Conservation (phyloP, 2,797 vertebrate genomes). For the Heliangelus exortis region DNA sequence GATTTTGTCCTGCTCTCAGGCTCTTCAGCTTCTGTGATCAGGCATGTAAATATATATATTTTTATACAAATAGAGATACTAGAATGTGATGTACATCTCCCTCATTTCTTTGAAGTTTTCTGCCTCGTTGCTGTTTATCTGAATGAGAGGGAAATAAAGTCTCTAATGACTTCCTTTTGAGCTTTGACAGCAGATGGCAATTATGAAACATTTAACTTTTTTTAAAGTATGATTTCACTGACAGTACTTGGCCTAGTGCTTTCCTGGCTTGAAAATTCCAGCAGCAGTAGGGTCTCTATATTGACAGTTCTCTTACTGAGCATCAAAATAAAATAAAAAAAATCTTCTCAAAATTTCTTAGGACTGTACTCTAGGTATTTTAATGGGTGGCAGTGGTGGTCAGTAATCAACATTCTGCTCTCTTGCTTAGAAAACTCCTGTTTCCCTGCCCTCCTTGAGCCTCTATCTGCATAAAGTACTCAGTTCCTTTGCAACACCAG, state of each 20-base stretch:
- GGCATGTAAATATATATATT: background rate
- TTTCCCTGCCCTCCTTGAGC: background rate
- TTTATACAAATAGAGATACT: background rate
- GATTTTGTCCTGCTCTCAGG: background rate
- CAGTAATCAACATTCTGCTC: background rate
- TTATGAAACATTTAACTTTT: background rate
- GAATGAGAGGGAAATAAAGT: background rate
- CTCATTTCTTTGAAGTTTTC: background rate
- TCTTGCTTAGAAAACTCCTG: background rate
- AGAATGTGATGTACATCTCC: background rate
- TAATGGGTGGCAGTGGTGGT: background rate
- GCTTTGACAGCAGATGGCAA: background rate
- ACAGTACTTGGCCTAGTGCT: background rate
- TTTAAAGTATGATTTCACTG: background rate
- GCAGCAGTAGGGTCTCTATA: background rate
- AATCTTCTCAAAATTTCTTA: background rate
- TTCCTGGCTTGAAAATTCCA: background rate
- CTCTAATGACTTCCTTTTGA: slow-evolving; percentile 19
- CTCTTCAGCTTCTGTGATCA: background rate
- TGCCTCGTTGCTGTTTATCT: background rate
- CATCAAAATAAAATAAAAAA: background rate
- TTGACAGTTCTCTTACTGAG: background rate
- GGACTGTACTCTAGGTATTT: background rate
- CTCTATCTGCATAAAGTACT: background rate
- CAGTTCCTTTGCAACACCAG: background rate